Conservation (phyloP, 2,888 invertebrate species). For the Drosophila robusta region DNA sequence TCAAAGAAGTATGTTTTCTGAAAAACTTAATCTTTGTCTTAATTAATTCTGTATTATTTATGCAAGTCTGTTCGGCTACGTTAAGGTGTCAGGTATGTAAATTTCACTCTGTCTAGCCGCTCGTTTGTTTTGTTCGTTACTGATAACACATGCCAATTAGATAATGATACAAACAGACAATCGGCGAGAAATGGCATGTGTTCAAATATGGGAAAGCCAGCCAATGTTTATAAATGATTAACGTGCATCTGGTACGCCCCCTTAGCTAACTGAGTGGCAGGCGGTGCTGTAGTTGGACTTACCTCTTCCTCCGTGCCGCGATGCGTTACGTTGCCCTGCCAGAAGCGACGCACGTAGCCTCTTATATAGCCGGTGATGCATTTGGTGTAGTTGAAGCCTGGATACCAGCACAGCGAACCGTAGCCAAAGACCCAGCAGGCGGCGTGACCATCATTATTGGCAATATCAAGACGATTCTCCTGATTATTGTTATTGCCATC, state of each 20-base stretch:
- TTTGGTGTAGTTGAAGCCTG: slow-evolving; percentile 94
- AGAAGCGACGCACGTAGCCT: slow-evolving; percentile 94
- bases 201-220: not conserved
- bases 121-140: not conserved
- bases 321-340: slow-evolving; percentile 95
- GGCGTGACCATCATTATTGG: slow-evolving; percentile 49
- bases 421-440: slow-evolving; percentile 96
- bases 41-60: not conserved
- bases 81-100: slow-evolving; percentile 6
- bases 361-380: slow-evolving; percentile 91
- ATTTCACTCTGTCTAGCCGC: slow-evolving; percentile 14
- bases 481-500: slow-evolving; percentile 42
- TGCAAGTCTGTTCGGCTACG: not conserved
- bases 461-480: slow-evolving; percentile 55
- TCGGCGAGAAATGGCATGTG: not conserved
- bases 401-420: slow-evolving; percentile 97
- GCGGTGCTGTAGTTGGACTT: slow-evolving; percentile 52
- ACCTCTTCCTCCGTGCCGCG: slow-evolving; percentile 91
- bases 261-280: not conserved
- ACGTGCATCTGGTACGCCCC: no score
- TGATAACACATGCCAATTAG: slow-evolving; percentile 29
- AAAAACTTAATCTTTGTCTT: not conserved
- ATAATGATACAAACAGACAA: slow-evolving; percentile 13
- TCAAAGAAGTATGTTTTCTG: not conserved
- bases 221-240: not conserved